Base-by-base conservation (phyloP, 1,140 invertebrate genomes). In the Trachymyrmex septentrionalis region DNA sequence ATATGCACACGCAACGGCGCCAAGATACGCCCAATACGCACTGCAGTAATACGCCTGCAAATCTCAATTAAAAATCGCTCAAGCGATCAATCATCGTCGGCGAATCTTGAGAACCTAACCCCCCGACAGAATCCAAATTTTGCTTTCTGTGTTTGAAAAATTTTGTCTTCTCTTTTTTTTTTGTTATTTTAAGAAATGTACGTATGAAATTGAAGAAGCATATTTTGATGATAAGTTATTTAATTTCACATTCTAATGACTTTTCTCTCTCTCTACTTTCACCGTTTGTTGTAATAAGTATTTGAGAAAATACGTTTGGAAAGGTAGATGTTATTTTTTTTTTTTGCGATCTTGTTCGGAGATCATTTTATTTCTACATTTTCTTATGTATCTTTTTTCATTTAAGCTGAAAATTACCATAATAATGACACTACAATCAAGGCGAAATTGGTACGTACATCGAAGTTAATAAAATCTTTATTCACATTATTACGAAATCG, bases 1-100 rank as follows among this genome's bases (percentile, higher is more conserved):
- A 71, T 12, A 38, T 48, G 59, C 38, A 48, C n/a, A 59, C 66
- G 48, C 48, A 57, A 66, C 16, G 48, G 27, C 59, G 76, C 63
- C n/a, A 53, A 69, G 27, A 55, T 69, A 81, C 16, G 66, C 4
- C n/a, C 30, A 34, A 44, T 55, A 24, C 44, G 50, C 66, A 10
- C n/a, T n/a, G n/a, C 75, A 19, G 16, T 44, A 81, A 55, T 69
- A 50, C 9, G 69, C 48, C 30, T 14, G 44, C 30, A 21, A 16
- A 67, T 80, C 48, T 80, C 1, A n/a, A n/a, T 24, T 38, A 53
- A 81, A n/a, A 21, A 81, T 38, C n/a, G 50, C 55, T n/a, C 19
- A 44, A 44, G 10, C 48, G 9, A 81, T 69, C 16, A 38, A 71
- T 81, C 21, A 14, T 16, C n/a, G 50, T 38, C 30, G 64, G 7